Conservation (phyloP, 2,113 vertebrate genomes). For the Austrofundulus limnaeus region DNA sequence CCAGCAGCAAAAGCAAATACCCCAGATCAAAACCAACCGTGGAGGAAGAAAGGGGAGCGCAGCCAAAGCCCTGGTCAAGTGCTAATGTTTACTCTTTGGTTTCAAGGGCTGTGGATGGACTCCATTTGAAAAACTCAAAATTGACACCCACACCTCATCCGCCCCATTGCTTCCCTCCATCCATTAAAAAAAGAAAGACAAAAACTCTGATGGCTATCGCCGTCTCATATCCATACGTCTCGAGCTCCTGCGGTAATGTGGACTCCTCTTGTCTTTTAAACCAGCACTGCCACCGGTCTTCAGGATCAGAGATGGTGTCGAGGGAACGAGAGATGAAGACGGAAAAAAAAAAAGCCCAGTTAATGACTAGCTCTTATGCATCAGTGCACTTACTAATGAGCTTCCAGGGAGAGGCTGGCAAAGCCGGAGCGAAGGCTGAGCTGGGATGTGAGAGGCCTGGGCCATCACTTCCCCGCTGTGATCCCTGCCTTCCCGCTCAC, state of each 20-base stretch:
- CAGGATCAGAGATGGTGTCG: constrained; percentile 94
- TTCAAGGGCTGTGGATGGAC: constrained; percentile 73
- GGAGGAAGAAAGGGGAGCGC: constrained; percentile 68
- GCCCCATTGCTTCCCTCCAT: constrained; percentile 22
- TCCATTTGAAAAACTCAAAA: constrained; percentile 75
- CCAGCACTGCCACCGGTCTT: constrained; percentile 87
- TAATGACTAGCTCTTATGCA: constrained; percentile 99
- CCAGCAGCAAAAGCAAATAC: constrained; percentile 80
- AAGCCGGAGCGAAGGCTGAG: constrained; percentile 92
- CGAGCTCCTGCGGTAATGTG: constrained; percentile 63
- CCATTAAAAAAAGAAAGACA: constrained; percentile 3
- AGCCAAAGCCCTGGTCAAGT: constrained; percentile 78
- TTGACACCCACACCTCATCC: constrained; percentile 45
- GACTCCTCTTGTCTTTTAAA: constrained; percentile 70
- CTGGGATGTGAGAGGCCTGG: constrained; percentile 95
- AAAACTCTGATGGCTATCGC: constrained; percentile 49
- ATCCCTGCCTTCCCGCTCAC: constrained; percentile 98
- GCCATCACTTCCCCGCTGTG: constrained; percentile 98
- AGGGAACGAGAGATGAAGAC: constrained; percentile 74
- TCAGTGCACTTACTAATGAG: constrained; percentile 99
- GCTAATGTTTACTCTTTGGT: constrained; percentile 80
- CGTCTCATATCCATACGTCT: constrained; percentile 65
- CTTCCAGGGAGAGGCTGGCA: constrained; percentile 98
- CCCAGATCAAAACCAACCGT: constrained; percentile 76
- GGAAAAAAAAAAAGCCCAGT: constrained; percentile 85